These are phyloP conservation scores for Budorcas taxicolor DNA, from an alignment of 2,113 vertebrate genomes.

Conservation along the genomic window DNA sequence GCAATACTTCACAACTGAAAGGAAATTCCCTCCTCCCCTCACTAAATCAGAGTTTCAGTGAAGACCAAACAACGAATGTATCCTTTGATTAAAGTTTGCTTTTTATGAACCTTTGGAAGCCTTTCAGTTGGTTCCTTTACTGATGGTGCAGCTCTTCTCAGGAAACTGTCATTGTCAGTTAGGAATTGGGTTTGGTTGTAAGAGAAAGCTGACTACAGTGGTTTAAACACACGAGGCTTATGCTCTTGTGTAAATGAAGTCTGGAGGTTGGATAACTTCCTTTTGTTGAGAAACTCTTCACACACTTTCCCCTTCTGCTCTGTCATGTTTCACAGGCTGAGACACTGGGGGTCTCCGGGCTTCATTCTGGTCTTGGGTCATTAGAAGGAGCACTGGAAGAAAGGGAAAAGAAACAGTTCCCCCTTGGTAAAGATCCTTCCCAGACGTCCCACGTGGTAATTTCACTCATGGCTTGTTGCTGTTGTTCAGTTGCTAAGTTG, in stretches of 20 bases:
- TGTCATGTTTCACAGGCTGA: background rate
- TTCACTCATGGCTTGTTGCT: background rate
- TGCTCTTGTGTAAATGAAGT: background rate
- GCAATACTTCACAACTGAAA: background rate
- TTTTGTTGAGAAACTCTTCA: background rate
- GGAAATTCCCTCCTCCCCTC: background rate
- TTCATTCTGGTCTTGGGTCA: background rate
- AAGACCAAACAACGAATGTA: background rate
- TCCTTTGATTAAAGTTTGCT: background rate
- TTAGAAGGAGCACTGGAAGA: background rate
- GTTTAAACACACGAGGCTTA: background rate
- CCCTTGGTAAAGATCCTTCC: background rate
- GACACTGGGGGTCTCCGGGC: background rate
- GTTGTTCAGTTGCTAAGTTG: background rate
- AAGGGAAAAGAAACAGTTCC: background rate
- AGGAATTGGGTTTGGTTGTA: background rate
- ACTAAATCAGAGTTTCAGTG: background rate
- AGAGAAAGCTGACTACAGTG: background rate
- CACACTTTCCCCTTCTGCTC: background rate
- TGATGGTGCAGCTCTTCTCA: background rate
- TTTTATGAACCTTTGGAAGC: background rate
- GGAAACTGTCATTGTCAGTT: background rate
- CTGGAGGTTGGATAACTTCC: background rate
- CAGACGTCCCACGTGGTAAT: background rate
- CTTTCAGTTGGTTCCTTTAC: background rate